Percentiles rank a stretch among this genome's conserved stretches.
Evolutionary conservation across 2,888 invertebrate species (phyloP).

Genomic region (Metacarcinus magister): DNA sequence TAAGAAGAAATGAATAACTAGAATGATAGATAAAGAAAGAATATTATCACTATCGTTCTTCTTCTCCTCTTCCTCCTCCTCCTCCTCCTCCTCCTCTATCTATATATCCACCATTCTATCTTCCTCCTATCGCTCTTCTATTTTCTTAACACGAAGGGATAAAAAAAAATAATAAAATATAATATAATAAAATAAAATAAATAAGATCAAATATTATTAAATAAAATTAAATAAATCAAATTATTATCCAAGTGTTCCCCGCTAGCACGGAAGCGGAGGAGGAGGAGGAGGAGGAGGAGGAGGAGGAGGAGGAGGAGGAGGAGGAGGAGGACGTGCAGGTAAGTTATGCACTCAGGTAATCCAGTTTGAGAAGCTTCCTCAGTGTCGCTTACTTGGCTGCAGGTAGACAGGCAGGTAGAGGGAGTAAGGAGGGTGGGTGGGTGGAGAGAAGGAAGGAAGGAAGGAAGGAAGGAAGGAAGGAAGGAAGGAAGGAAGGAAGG

Average conservation of each 20-base stretch:
- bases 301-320: too few relatives aligned
- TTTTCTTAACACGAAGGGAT: neutral
- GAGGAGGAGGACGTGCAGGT: neutral
- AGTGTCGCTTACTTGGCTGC: neutral
- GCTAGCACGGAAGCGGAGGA: neutral
- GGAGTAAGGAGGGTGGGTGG: neutral
- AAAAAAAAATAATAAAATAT: too few relatives aligned
- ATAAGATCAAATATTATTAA: too few relatives aligned
- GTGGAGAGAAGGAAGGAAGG: neutral
- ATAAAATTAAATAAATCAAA: neutral
- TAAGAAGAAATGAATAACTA: neutral
- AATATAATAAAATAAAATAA: too few relatives aligned
- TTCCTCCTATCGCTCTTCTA: neutral
- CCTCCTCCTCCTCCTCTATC: neutral
- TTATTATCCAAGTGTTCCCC: neutral
- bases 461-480: neutral
- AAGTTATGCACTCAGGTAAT: conserved; percentile 36
- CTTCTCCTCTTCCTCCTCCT: neutral
- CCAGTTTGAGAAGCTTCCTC: conserved; percentile 23
- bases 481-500: neutral
- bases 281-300: too few relatives aligned
- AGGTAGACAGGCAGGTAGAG: neutral
- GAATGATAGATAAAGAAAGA: too few relatives aligned
- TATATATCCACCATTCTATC: neutral
- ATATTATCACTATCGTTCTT: neutral